Base-by-base conservation (phyloP, 1,140 invertebrate species). In the Dendrolimus punctatus region DNA sequence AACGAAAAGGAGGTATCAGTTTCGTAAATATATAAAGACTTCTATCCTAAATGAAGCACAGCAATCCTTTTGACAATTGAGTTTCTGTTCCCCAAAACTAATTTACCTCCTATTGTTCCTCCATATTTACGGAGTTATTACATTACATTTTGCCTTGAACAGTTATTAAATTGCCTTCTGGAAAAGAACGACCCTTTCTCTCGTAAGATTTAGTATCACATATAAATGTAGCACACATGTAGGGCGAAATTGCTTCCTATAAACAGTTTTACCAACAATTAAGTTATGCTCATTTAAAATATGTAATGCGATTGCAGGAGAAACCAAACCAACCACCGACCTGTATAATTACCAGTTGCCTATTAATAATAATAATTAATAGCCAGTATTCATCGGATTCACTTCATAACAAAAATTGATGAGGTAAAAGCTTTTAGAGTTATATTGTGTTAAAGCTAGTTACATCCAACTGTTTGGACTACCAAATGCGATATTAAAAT, bases 121-220 rank as follows among this genome's bases (percentile, higher is more conserved):
- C 62, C 73, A 77, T 78, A 74, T 82, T 82, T 78, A 70, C 71
- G 55, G 57, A 73, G 71, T 80, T 80, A 82, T 82, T 80, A 68
- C 55, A 60, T 64, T 64, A 65, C 72, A 71, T 80, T 23, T 75
- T 78, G 70, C 67, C 68, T 73, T 76, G 71, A 76, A 76, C 70
- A 73, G 76, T 78, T 76, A 82, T 70, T 69, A 76, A 75, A 82
- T 79, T 75, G 71, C 70, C 64, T 64, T 51, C 61, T 60, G 53
- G 58, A 62, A 55, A 68, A 60, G 64, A 66, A 56, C 49, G 67
- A 64, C 53, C 67, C 65, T 62, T 64, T 65, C 62, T 66, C 51
- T 73, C 66, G 71, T 63, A 70, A 70, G 68, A 71, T 72, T 72
- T 71, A 66, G 54, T 58, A 60, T n/a, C 9, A 55, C 63, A 62